phyloP scores from a whole-genome alignment of 2,113 vertebrate genomes.

The Petrocephalus zakoni region DNA sequence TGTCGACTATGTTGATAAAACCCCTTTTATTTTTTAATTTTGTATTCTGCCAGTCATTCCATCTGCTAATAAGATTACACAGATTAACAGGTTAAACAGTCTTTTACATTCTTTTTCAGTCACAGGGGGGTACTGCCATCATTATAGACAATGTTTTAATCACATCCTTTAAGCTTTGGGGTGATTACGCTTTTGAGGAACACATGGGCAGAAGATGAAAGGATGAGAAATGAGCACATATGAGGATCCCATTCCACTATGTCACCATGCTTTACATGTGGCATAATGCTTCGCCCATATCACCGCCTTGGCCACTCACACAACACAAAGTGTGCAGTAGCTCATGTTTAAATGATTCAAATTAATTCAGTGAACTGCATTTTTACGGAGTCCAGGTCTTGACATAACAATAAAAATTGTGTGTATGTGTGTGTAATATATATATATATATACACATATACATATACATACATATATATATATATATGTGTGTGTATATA shows the following conservation, averaged over 20 bases:
- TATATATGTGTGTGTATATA: not conserved
- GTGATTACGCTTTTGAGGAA: slow-evolving; percentile 35
- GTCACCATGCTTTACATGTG: not conserved
- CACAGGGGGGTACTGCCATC: slow-evolving; percentile 46
- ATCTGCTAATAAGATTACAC: slow-evolving; percentile 43
- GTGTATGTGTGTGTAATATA: not conserved
- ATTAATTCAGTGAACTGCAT: not conserved
- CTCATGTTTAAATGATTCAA: not conserved
- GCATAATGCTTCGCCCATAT: not conserved
- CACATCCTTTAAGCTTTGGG: slow-evolving; percentile 21
- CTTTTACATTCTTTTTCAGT: too few relatives aligned
- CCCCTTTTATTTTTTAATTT: slow-evolving; percentile 9
- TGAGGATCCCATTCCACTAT: not conserved
- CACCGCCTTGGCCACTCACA: not conserved
- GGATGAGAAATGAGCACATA: not conserved
- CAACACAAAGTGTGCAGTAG: not conserved
- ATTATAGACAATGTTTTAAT: slow-evolving; percentile 43
- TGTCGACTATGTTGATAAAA: not conserved
- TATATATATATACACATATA: not conserved
- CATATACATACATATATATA: too few relatives aligned
- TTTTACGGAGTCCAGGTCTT: not conserved
- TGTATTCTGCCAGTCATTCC: slow-evolving; percentile 34
- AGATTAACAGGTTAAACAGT: slow-evolving; percentile 45
- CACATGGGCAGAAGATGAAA: slow-evolving; percentile 10
- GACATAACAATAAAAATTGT: not conserved